Base-by-base conservation (phyloP, 2,797 vertebrate species). In the Thaleichthys pacificus region DNA sequence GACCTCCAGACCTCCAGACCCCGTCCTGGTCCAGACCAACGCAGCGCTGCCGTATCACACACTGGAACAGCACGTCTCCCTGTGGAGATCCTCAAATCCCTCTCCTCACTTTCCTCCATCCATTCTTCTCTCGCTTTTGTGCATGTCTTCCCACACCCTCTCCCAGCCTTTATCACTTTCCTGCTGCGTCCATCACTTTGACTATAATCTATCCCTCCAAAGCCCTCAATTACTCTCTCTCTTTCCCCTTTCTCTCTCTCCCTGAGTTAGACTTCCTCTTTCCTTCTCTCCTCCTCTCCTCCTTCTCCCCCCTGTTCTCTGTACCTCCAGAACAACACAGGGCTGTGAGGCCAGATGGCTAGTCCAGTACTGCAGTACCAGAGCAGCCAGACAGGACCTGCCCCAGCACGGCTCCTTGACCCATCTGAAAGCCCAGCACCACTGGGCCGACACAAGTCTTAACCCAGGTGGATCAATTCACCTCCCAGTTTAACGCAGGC, bases 1-100 rank as follows among this genome's bases (percentile, higher is more conserved):
- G 74, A 84, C 19, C 60, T 28, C 21, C 67, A 69, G 30, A 57
- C 66, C 26, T 28, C 61, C 58, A 74, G 28, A 69, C 4, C 17
- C 19, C 62, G 21, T 8, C 57, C 38, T 38, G 7, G 56, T n/a
- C 21, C 30, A 68, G 17, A 75, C 24, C 58, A 60, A 35, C 2
- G 32, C 32, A 35, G 32, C 7, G 32, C 32, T 6, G 32, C 32
- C 32, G 22, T 26, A 60, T 42, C 11, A 19, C 61, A 63, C 32
- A 54, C 32, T 22, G 22, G 21, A 60, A 12, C 22, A 60, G 21
- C 11, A 9, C 0, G 17, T 56, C 54, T 56, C 54, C 54, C 54
- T 4, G 54, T 56, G 54, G 54, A 56, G 3, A 56, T 56, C 54
- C 54, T 24, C n/a, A 7, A 11, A n/a, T 11, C 57, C 57, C 57